phyloP scores from a whole-genome alignment of 2,797 vertebrate species.

The Coranthus polyacanthus region DNA sequence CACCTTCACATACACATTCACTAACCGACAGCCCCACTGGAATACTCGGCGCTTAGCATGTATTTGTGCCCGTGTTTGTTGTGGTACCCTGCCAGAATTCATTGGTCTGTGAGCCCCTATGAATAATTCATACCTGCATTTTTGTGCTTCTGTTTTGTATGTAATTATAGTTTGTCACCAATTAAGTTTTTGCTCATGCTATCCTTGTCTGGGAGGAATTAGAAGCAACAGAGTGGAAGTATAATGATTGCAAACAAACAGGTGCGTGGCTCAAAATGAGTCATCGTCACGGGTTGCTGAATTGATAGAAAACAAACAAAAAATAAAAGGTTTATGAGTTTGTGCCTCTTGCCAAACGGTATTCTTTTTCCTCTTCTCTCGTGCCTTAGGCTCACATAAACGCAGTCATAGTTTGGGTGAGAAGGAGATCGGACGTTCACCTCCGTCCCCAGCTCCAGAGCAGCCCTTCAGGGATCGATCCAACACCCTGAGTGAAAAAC shows the following conservation, averaged over 20 bases:
- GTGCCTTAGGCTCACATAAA: constrained; percentile 92
- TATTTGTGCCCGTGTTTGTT: constrained; percentile 45
- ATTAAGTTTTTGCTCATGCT: constrained; percentile 74
- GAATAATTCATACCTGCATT: constrained; percentile 79
- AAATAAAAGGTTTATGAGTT: constrained; percentile 22
- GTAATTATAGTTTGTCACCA: constrained; percentile 79
- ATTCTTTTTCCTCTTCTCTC: neutral
- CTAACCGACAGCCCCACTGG: constrained; percentile 37
- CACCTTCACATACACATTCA: neutral
- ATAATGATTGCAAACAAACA: constrained; percentile 54
- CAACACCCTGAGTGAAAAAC: constrained; percentile 94
- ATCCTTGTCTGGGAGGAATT: constrained; percentile 62
- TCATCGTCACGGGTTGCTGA: constrained; percentile 5
- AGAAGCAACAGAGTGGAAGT: constrained; percentile 37
- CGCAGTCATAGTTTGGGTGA: constrained; percentile 97
- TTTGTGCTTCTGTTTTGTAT: constrained; percentile 67
- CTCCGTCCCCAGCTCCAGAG: constrained; percentile 88
- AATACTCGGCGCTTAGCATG: constrained; percentile 46
- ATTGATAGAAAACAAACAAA: neutral
- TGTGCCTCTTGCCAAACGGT: neutral
- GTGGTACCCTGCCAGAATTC: constrained; percentile 58
- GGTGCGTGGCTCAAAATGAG: constrained; percentile 55
- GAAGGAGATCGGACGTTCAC: constrained; percentile 91
- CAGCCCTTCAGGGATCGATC: constrained; percentile 95
- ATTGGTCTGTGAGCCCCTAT: constrained; percentile 56